phyloP scores from a whole-genome alignment of 2,797 vertebrate genomes.

The Spinibarbus caldwelli region DNA sequence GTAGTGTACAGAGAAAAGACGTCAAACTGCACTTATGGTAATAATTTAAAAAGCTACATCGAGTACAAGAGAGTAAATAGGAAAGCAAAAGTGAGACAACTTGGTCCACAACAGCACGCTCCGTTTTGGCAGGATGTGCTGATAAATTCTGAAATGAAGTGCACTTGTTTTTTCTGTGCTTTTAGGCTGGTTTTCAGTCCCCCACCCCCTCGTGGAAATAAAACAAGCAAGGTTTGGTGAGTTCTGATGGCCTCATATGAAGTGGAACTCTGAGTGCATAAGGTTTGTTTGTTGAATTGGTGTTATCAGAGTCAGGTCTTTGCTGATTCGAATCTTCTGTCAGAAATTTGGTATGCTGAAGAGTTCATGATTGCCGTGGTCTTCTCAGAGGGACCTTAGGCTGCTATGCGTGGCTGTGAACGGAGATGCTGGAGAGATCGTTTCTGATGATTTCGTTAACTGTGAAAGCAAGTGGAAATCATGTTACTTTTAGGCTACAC shows the following conservation, averaged over 20 bases:
- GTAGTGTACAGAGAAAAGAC: conserved; percentile 10
- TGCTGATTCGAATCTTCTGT: conserved; percentile 37
- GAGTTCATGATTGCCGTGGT: conserved; percentile 27
- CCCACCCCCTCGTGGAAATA: background rate
- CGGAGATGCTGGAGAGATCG: conserved; percentile 90
- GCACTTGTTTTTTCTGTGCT: conserved; percentile 47
- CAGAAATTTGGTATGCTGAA: conserved; percentile 10
- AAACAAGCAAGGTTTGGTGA: conserved; percentile 30
- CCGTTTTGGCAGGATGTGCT: conserved; percentile 42
- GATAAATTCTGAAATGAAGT: conserved; percentile 39
- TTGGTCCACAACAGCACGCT: conserved; percentile 54
- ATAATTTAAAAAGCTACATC: conserved; percentile 60
- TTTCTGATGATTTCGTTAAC: conserved; percentile 98
- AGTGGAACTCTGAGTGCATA: conserved; percentile 17
- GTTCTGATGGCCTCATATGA: conserved; percentile 7
- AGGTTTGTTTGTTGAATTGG: conserved; percentile 8
- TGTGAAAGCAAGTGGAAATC: conserved; percentile 71
- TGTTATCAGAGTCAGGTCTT: conserved; percentile 41
- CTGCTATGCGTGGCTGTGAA: conserved; percentile 84
- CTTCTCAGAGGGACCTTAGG: conserved; percentile 8
- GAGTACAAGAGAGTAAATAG: conserved; percentile 44
- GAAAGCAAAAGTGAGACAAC: conserved; percentile 1
- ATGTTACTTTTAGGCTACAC: conserved; percentile 8
- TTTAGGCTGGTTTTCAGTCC: conserved; percentile 31
- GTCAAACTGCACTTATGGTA: conserved; percentile 58